Evolutionary conservation across 2,797 vertebrate species (phyloP), one percentile per base, ranked within the genome.

Genomic region (Poeciliopsis turneri): DNA sequence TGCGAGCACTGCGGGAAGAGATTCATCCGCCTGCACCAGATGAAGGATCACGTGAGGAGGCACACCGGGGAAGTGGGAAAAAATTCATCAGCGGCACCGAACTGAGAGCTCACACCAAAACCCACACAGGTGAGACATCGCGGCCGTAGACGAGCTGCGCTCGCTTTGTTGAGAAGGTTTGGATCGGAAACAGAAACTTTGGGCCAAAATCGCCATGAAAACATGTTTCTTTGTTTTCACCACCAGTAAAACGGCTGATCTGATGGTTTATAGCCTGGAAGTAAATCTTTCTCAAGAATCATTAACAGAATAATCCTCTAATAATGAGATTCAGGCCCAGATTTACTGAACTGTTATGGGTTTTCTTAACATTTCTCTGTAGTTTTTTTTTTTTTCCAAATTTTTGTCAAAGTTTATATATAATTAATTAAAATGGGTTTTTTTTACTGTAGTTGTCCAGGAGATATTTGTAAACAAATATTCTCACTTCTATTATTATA

Each of bases 1-100:
- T 76, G 81, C 20, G 59, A 59, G 13, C 45, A 49, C 30, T 83
- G 77, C 47, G 77, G 81, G 41, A 79, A 79, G 30, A 57, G 69
- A 16, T 83, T 79, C 57, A 79, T 83, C 12, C 77, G 74, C 30
- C 74, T 45, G 18, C 45, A 64, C 2, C 39, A 33, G 16, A 25
- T 79, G 57, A 83, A 25, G 4, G 57, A n/a, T 39, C 82, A 75
- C 72, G 12, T 23, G 45, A 64, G 72, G 23, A 45, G 12, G 9
- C 76, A 78, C 53, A 78, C 80, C 2, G 70, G 74, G 0, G 69
- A 81, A 41, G 79, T n/a, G 46, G 41, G 5, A 72, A 74, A 53
- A 70, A 28, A 13, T 81, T 68, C 41, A 45, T 23, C 30, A 16
- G 41, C 1, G n/a, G 7, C 70, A 36, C 69, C 16, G 45, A 47